Base-by-base conservation (phyloP, 2,888 invertebrate genomes). In the Meganola albula region DNA sequence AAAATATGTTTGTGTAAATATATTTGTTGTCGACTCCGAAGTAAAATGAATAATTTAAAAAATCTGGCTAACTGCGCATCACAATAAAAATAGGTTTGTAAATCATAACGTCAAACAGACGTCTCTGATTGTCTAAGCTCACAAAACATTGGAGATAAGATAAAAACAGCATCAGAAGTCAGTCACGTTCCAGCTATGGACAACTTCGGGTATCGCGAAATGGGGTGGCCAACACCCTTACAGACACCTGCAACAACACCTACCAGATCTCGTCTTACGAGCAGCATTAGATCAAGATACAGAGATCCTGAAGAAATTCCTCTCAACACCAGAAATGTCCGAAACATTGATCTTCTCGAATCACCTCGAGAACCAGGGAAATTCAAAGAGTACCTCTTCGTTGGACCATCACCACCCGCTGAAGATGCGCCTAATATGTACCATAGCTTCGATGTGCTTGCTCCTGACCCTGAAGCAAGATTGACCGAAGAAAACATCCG, bases 371-470 rank as follows among this genome's bases (percentile, higher is more conserved):
- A 82, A 10, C 69, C 71, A 2, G 74, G 71, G n/a, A 75, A 74
- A 47, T 89, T 90, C 49, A 91, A 91, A 62, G 92, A 92, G 69
- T 92, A 91, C 61, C 89, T 93, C 75, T 92, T 93, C 63, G 92
- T 92, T 44, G 93, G 93, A 9, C 92, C 92, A 8, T 92, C 93
- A 4, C 93, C 93, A 8, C 93, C 93, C 2, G 91, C 92, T 24
- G 93, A 94, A 74, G 92, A 92, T 78, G 91, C 92, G 2, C 91
- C 92, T 28, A 91, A 92, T 53, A 89, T 92, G 83, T 92, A 92
- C 70, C 93, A 93, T 53, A 93, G 91, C 64, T 92, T 93, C 44
- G 91, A 91, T 57, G 88, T 92, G 45, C 87, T 90, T 10, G 89
- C 90, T 20, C 89, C 90, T 23, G 90, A 92, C 52, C 87, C 90